Base-by-base conservation (phyloP, 2,113 vertebrate genomes). In the Limanda limanda region DNA sequence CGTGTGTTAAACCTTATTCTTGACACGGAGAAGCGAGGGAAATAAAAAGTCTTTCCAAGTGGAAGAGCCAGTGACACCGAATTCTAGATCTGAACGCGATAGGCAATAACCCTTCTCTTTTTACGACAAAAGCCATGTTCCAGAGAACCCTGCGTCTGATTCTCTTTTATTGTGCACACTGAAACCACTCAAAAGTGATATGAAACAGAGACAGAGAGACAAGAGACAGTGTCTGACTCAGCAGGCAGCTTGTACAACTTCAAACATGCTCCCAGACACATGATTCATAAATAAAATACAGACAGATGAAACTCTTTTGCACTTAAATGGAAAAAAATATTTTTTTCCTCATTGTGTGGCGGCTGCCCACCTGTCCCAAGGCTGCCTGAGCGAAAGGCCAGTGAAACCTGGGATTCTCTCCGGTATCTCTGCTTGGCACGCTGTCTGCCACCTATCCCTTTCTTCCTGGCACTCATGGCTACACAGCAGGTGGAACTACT, bases 201-300 rank as follows among this genome's bases (percentile, higher is more conserved):
- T 54, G 61, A 74, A 72, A 69, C 58, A 83, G 77, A 42, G 21
- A 73, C n/a, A 55, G 20, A 78, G 74, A 57, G 42, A 71, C 14
- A 61, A 78, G 74, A 57, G 42, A 71, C 14, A 61, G 11, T n/a
- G 17, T 57, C 31, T 65, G 64, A 47, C 62, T 40, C 55, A 51
- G 60, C 45, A 37, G 56, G 35, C 48, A 42, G 78, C 72, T 74
- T 56, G 45, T 21, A 18, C 47, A 15, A 68, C 48, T 42, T 52
- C 31, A 75, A 77, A 63, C 40, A 64, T 62, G 79, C 72, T 71
- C 67, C 71, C 79, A 88, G 79, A 72, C 79, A 66, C 75, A 59
- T 82, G 88, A 90, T 90, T 91, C 87, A 92, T 82, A 84, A 84
- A 69, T 57, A 54, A 15, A 27, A 58, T 37, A 86, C 66, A 91